These are phyloP conservation scores for Paradoxurus hermaphroditus DNA, from an alignment of 2,113 vertebrate genomes.

Conservation along the genomic window DNA sequence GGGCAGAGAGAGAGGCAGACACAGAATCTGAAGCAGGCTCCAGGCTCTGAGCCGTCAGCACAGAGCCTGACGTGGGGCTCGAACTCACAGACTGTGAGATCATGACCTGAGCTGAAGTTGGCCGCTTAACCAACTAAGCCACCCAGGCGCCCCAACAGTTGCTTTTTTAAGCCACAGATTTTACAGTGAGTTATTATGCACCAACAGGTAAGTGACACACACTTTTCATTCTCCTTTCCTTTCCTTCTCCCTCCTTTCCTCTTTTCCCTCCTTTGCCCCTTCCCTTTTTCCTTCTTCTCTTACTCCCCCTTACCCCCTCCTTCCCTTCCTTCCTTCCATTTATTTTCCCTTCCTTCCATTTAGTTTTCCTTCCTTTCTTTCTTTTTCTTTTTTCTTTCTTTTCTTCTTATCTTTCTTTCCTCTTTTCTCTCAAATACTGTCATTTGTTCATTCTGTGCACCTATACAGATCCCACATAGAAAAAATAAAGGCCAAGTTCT, in stretches of 20 bases:
- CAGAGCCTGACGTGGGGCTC: too few relatives aligned
- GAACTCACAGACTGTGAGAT: too few relatives aligned
- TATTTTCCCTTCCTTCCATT: neutral
- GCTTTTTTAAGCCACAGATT: neutral
- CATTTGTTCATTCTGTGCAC: neutral
- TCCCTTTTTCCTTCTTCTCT: neutral
- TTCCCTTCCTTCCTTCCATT: neutral
- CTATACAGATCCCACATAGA: neutral
- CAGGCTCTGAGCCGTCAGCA: too few relatives aligned
- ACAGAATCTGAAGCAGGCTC: too few relatives aligned
- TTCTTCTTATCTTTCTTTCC: neutral
- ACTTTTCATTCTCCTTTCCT: neutral
- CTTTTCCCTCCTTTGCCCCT: neutral
- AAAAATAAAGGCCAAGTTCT: neutral
- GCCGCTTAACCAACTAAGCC: too few relatives aligned
- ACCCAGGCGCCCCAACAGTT: too few relatives aligned
- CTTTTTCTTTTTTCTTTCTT: neutral
- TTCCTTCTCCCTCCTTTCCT: too few relatives aligned
- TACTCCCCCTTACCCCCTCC: too few relatives aligned
- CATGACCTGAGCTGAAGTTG: too few relatives aligned
- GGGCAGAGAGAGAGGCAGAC: too few relatives aligned
- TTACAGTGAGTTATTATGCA: neutral
- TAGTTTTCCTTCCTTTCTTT: neutral
- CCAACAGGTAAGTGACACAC: neutral
- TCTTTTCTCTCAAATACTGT: neutral